These are phyloP conservation scores for Xanthorhoe spadicearia DNA, from an alignment of 2,888 invertebrate species.

Conservation along the genomic window DNA sequence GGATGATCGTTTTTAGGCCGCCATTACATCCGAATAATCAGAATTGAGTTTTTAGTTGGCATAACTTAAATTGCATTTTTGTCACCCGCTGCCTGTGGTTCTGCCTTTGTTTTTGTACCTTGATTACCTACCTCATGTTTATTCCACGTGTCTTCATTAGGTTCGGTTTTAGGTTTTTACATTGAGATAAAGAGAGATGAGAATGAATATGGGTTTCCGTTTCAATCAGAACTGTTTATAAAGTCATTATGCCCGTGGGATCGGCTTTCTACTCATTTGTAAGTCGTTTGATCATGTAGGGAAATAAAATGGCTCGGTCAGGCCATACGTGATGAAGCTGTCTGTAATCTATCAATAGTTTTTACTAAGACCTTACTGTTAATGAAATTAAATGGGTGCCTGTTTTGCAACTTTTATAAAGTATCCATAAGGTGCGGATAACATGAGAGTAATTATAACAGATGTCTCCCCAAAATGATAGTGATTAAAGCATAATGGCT, in stretches of 20 bases:
- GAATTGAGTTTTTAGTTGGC: conserved; percentile 74
- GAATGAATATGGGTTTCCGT: conserved; percentile 54
- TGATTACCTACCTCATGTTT: conserved; percentile 70
- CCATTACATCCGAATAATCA: conserved; percentile 63
- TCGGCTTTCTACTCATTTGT: conserved; percentile 27
- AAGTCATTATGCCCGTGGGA: conserved; percentile 38
- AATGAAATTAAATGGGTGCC: conserved; percentile 28
- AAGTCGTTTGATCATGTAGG: conserved; percentile 30
- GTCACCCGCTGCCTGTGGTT: conserved; percentile 71
- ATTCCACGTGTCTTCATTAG: conserved; percentile 78
- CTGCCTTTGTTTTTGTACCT: conserved; percentile 60
- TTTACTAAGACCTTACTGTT: conserved; percentile 12
- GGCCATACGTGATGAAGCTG: conserved; percentile 17
- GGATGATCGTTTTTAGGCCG: conserved; percentile 71
- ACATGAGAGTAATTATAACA: neutral
- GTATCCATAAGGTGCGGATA: neutral
- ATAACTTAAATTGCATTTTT: conserved; percentile 83
- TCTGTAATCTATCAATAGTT: conserved; percentile 26
- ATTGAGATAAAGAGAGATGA: conserved; percentile 45
- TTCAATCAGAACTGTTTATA: conserved; percentile 45
- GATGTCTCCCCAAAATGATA: neutral
- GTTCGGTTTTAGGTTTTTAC: conserved; percentile 49
- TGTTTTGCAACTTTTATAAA: conserved; percentile 12
- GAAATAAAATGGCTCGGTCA: conserved; percentile 20
- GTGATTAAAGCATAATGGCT: neutral